Conservation (phyloP, 2,113 vertebrate genomes). For the Gymnorhina tibicen region DNA sequence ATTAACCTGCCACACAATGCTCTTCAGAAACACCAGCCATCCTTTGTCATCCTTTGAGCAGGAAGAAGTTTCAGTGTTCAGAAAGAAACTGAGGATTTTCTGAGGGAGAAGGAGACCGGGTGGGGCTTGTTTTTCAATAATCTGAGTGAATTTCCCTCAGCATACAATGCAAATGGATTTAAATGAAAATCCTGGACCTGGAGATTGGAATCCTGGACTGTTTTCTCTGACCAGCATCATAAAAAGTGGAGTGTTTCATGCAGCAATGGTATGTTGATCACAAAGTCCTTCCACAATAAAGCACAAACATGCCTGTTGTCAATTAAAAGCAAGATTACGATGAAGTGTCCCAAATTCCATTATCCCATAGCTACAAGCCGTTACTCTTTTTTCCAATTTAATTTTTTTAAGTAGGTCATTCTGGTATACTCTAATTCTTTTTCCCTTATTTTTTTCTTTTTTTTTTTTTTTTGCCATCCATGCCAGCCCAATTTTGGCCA, state of each 20-base stretch:
- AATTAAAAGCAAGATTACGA: conserved; percentile 72
- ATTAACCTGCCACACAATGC: neutral
- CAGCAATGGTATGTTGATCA: neutral
- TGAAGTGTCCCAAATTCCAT: conserved; percentile 69
- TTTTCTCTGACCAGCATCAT: neutral
- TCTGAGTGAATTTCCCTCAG: neutral
- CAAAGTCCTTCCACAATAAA: neutral
- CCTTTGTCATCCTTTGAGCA: neutral
- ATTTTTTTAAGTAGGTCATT: conserved; percentile 76
- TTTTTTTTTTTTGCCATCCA: neutral
- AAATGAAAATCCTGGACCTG: neutral
- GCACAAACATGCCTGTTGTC: conserved; percentile 26
- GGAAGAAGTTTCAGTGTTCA: neutral
- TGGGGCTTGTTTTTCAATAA: neutral
- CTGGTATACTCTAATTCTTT: neutral
- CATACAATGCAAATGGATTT: neutral
- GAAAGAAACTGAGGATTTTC: neutral
- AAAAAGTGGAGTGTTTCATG: neutral
- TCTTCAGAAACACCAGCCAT: neutral
- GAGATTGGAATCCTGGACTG: neutral
- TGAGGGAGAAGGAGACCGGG: neutral
- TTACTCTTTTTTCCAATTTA: conserved; percentile 71
- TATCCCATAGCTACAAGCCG: conserved; percentile 70
- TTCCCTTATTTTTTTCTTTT: neutral
- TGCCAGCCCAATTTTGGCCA: conserved; percentile 45